These are phyloP conservation scores for Yponomeuta cagnagella DNA, from an alignment of 2,888 invertebrate species.

Conservation along the genomic window DNA sequence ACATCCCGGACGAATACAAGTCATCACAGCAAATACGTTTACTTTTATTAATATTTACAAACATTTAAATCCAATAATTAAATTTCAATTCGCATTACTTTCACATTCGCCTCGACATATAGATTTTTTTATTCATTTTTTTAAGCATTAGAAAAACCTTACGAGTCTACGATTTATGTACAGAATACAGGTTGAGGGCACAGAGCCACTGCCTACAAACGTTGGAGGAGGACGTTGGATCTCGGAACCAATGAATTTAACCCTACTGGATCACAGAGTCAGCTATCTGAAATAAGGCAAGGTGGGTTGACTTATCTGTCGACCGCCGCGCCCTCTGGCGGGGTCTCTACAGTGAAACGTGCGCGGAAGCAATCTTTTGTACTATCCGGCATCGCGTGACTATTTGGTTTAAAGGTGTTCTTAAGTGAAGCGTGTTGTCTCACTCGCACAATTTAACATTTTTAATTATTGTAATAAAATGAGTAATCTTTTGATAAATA, in stretches of 20 bases:
- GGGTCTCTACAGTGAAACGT: slow-evolving; percentile 2
- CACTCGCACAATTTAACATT: no score
- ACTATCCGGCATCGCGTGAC: slow-evolving; percentile 10
- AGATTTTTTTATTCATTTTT: slow-evolving; percentile 2
- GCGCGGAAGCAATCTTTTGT: slow-evolving; percentile 11
- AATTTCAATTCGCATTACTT: neutral
- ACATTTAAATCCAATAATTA: slow-evolving; percentile 28
- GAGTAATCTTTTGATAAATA: no score
- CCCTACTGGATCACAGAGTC: slow-evolving; percentile 70
- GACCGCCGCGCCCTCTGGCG: neutral
- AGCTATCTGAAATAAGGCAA: slow-evolving; percentile 69
- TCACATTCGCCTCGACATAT: neutral
- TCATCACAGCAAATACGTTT: slow-evolving; percentile 20
- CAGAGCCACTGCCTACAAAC: neutral
- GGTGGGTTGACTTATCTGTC: slow-evolving; percentile 33
- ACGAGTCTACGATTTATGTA: slow-evolving; percentile 4
- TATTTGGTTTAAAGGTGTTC: neutral
- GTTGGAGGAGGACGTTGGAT: slow-evolving; percentile 32
- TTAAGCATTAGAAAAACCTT: slow-evolving; percentile 8
- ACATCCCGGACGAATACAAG: neutral
- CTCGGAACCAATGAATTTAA: slow-evolving; percentile 38
- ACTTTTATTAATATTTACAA: slow-evolving; percentile 36
- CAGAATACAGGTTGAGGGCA: slow-evolving; percentile 3
- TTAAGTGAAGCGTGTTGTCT: no score
- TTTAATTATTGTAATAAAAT: no score